Percentiles rank a stretch among this genome's conserved stretches.
Evolutionary conservation across 2,797 vertebrate species (phyloP).

Genomic region (Carcharodon carcharias): DNA sequence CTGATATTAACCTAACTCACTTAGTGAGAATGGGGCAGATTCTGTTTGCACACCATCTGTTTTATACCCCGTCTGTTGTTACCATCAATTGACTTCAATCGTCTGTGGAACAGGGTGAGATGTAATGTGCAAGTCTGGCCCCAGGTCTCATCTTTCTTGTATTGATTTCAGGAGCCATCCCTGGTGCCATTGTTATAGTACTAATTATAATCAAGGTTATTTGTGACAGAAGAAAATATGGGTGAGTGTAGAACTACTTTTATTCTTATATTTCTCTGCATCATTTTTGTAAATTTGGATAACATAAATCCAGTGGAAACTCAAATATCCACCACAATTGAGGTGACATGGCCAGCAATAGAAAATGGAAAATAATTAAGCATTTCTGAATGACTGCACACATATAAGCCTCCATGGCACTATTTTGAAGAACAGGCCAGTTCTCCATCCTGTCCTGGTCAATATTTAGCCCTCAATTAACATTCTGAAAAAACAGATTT

Average conservation of each 20-base stretch:
- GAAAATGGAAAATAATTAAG: not conserved
- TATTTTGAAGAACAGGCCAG: not conserved
- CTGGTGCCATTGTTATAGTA: rapidly evolving
- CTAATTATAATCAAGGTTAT: not conserved
- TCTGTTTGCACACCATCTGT: not conserved
- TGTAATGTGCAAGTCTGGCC: not conserved
- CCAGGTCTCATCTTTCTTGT: not conserved
- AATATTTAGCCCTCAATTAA: not conserved
- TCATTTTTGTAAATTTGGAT: not conserved
- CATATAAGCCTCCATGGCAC: not conserved
- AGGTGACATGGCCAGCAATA: not conserved
- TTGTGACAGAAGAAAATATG: not conserved
- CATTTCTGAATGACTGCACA: not conserved
- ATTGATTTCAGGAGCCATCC: not conserved
- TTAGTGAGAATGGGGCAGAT: not conserved
- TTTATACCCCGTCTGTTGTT: not conserved
- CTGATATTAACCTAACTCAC: not conserved
- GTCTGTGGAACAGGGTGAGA: not conserved
- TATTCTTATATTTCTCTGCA: not conserved
- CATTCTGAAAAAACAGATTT: not conserved
- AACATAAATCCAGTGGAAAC: not conserved
- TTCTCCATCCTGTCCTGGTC: not conserved
- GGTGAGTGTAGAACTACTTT: not conserved
- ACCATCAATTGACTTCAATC: not conserved
- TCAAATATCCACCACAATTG: not conserved